A percentile compares a stretch with the other conserved stretches of the same genome.
Evolutionary conservation across 1,140 invertebrate species (phyloP).

Genomic region (Atta cephalotes): DNA sequence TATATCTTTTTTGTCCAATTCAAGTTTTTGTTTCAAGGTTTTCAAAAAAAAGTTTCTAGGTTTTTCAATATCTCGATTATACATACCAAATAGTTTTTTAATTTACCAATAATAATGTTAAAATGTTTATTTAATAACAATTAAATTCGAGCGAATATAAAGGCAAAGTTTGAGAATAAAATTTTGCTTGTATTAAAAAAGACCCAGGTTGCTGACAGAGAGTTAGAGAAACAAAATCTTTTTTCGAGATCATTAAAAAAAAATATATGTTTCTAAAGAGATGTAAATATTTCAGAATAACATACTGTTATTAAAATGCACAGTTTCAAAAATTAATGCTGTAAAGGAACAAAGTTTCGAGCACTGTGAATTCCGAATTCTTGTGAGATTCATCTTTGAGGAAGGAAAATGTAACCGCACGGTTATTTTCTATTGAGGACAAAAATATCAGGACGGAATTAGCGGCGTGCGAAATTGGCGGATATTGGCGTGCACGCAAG

Average conservation of each 20-base stretch:
- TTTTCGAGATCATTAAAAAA: not conserved
- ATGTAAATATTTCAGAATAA: too few relatives aligned
- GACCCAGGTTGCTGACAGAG: not conserved
- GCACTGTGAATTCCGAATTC: not conserved
- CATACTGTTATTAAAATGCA: too few relatives aligned
- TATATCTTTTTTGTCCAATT: too few relatives aligned
- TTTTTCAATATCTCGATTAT: too few relatives aligned
- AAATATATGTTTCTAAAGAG: too few relatives aligned
- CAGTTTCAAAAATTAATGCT: not conserved
- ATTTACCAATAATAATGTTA: too few relatives aligned
- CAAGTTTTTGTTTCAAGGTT: too few relatives aligned
- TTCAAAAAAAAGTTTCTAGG: too few relatives aligned
- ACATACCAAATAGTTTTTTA: too few relatives aligned
- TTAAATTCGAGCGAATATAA: too few relatives aligned
- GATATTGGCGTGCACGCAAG: constrained; percentile 16
- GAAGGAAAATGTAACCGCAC: not conserved
- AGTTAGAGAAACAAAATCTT: not conserved
- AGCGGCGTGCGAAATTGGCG: constrained; percentile 3
- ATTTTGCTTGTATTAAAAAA: not conserved
- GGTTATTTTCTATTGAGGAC: constrained; percentile 1
- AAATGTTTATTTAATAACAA: too few relatives aligned
- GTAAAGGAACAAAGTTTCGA: not conserved
- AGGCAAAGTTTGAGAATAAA: too few relatives aligned
- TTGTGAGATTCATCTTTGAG: not conserved
- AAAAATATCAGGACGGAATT: not conserved